phyloP scores from a whole-genome alignment of 2,113 vertebrate genomes.

The Sigmodon hispidus region DNA sequence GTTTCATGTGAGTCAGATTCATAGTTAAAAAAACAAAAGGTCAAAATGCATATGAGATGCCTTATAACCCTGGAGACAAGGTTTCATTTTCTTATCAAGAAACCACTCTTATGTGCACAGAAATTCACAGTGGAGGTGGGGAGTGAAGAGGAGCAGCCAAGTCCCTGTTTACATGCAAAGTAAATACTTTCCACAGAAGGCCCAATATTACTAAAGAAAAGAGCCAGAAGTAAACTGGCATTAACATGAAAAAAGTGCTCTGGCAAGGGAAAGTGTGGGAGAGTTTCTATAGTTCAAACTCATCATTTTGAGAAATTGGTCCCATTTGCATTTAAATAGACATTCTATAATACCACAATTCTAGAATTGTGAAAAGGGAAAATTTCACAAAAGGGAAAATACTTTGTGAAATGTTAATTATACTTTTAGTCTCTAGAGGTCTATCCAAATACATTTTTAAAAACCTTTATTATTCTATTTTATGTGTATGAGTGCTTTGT shows the following conservation, averaged over 20 bases:
- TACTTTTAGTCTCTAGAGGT: constrained; percentile 64
- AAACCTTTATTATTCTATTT: neutral
- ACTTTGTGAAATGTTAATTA: neutral
- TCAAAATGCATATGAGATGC: constrained; percentile 52
- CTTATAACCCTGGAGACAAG: constrained; percentile 42
- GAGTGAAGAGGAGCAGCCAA: neutral
- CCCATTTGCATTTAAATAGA: constrained; percentile 7
- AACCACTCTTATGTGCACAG: constrained; percentile 74
- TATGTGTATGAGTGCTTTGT: neutral
- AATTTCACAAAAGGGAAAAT: constrained; percentile 56
- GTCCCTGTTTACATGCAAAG: constrained; percentile 44
- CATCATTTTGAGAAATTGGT: constrained; percentile 18
- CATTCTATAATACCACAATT: constrained; percentile 30
- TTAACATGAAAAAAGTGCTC: constrained; percentile 64
- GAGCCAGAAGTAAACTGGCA: constrained; percentile 22
- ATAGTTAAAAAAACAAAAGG: constrained; percentile 73
- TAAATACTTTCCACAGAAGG: constrained; percentile 48
- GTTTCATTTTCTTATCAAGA: constrained; percentile 77
- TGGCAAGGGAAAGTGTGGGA: constrained; percentile 47
- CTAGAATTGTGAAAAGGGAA: no score
- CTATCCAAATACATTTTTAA: constrained; percentile 15
- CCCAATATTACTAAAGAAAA: constrained; percentile 53
- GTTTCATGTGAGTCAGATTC: constrained; percentile 60
- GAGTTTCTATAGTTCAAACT: constrained; percentile 63
- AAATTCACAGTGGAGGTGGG: constrained; percentile 64